These are phyloP conservation scores for Pygoscelis antarcticus DNA, from an alignment of 2,113 vertebrate species.

Conservation along the genomic window DNA sequence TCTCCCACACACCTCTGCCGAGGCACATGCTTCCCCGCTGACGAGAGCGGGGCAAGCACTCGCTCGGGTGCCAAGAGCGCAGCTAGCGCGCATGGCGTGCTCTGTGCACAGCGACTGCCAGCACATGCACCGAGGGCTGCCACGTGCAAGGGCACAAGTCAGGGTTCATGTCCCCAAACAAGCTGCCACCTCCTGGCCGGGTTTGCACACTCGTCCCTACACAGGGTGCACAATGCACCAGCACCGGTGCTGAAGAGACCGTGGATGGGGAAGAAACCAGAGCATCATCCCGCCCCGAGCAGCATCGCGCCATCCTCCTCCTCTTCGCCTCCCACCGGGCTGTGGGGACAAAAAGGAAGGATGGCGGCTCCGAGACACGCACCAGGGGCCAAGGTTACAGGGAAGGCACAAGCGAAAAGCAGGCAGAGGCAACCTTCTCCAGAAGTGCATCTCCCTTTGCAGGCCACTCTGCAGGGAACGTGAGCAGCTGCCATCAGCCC, in stretches of 20 bases:
- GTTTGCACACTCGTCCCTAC: rapidly evolving
- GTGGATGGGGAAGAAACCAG: neutral
- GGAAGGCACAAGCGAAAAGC: neutral
- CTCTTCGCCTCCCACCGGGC: neutral
- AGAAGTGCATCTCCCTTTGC: rapidly evolving
- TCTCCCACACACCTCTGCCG: neutral
- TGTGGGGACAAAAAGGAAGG: rapidly evolving
- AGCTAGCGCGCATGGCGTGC: rapidly evolving
- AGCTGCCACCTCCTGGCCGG: rapidly evolving
- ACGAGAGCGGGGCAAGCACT: neutral
- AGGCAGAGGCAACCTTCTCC: neutral
- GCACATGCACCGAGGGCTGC: neutral
- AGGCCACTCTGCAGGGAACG: neutral
- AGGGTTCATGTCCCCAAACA: neutral
- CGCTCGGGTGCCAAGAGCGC: neutral
- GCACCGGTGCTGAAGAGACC: rapidly evolving
- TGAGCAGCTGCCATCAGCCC: neutral
- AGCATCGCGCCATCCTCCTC: neutral
- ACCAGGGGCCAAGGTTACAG: neutral
- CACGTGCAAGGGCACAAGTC: neutral
- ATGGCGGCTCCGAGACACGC: rapidly evolving
- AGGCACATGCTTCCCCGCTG: neutral
- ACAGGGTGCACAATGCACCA: rapidly evolving
- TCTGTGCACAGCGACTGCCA: rapidly evolving
- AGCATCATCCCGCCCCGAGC: neutral